Base-by-base conservation (phyloP, 2,797 vertebrate genomes). In the Epinephelus awoara region DNA sequence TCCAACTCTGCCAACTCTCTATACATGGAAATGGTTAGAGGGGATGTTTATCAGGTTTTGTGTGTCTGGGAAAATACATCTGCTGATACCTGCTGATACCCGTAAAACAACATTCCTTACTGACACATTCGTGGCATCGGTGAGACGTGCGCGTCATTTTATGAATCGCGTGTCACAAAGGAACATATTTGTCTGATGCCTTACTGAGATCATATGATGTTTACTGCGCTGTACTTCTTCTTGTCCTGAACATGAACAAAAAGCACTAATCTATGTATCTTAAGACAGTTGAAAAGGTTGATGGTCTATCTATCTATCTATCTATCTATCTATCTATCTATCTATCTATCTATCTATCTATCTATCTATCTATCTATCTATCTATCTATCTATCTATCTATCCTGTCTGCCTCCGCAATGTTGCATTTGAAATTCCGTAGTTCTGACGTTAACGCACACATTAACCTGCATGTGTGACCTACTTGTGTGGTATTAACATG, bases 161-260 rank as follows among this genome's bases (percentile, higher is more conserved):
- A 27, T 21, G 5, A 42, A n/a, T 14, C 18, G 11, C 3, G 6
- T 54, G 51, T 76, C n/a, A 46, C 23, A 38, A n/a, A 42, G 13
- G 9, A 79, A 52, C 47, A 65, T 46, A 65, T 65, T 23, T 67
- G 19, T 34, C 11, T 23, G 6, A 11, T 79, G 72, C 50, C 51
- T 46, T n/a, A 50, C 13, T 67, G 15, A 77, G 25, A 38, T 69
- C 3, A 2, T 27, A 7, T 14, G 13, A 3, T 14, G 5, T 19
- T 47, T 21, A 68, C 7, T 62, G 3, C 17, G 14, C 8, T 67
- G 2, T 1, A 19, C 34, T 18, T 62, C n/a, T n/a, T 29, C 18
- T 8, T 42, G 17, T 29, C 1, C 5, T 34, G 3, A 15, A 6
- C 29, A 14, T 40, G 6, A 21, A 44, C 34, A 59, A 29, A 29